phyloP scores from a whole-genome alignment of 2,888 invertebrate species.

The Cremastobaeus sp. region DNA sequence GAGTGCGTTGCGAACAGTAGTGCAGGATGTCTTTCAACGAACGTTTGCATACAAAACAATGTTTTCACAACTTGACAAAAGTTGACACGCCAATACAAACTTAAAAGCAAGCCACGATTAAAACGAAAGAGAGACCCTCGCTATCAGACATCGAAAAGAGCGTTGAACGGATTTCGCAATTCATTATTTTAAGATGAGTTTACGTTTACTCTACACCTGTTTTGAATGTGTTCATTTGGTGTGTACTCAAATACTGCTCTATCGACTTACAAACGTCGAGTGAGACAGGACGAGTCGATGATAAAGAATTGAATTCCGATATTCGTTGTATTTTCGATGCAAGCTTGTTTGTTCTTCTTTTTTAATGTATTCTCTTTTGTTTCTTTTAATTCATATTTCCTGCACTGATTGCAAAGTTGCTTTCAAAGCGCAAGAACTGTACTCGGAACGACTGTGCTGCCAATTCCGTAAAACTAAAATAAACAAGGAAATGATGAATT shows the following conservation, averaged over 20 bases:
- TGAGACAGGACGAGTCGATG: too few relatives aligned
- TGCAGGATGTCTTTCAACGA: conserved; percentile 66
- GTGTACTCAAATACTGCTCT: too few relatives aligned
- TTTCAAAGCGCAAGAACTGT: conserved; percentile 27
- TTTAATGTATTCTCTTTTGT: neutral
- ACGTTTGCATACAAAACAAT: conserved; percentile 47
- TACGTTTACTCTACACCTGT: neutral
- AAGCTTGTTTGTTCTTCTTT: conserved; percentile 9
- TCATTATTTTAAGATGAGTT: neutral
- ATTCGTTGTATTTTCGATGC: conserved; percentile 18
- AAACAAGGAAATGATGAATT: conserved; percentile 15
- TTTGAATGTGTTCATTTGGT: conserved; percentile 10
- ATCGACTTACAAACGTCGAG: too few relatives aligned
- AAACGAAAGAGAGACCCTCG: conserved; percentile 22
- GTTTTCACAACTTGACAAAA: conserved; percentile 40
- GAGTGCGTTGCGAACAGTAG: conserved; percentile 65
- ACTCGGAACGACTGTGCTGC: conserved; percentile 34
- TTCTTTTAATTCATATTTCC: conserved; percentile 1
- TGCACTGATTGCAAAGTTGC: conserved; percentile 15
- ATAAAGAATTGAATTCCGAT: conserved; percentile 4
- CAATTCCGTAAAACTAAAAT: conserved; percentile 14
- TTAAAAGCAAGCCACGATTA: conserved; percentile 11
- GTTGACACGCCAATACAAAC: conserved; percentile 27
- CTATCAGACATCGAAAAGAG: conserved; percentile 17
- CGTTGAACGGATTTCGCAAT: conserved; percentile 22